These are phyloP conservation scores for Harpagus bidentatus DNA, from an alignment of 2,113 vertebrate genomes.

Conservation along the genomic window DNA sequence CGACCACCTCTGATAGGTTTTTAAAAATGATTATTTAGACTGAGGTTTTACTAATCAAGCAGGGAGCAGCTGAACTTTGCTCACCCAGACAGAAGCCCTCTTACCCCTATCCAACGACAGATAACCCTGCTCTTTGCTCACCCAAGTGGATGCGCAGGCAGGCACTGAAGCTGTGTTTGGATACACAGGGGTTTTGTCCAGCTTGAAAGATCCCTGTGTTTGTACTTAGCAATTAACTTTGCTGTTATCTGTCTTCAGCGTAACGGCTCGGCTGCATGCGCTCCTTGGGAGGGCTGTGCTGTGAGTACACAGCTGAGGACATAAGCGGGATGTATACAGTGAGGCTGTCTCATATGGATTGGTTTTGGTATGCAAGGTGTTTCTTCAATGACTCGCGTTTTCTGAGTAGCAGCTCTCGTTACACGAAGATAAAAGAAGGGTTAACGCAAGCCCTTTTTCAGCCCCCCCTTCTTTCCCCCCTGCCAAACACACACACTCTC, in stretches of 20 bases:
- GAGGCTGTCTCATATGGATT: neutral
- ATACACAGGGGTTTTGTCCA: neutral
- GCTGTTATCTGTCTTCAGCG: neutral
- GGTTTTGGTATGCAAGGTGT: neutral
- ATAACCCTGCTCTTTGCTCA: slow-evolving; percentile 31
- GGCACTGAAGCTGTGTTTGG: neutral
- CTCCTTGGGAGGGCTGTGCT: neutral
- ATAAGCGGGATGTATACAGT: neutral
- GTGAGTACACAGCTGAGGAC: neutral
- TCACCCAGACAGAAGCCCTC: slow-evolving; percentile 35
- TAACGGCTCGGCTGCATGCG: neutral
- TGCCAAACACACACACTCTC: neutral
- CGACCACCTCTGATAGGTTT: neutral
- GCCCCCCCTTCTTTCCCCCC: neutral
- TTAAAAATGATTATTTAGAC: slow-evolving; percentile 31
- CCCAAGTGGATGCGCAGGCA: neutral
- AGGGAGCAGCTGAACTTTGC: slow-evolving; percentile 34
- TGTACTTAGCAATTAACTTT: neutral
- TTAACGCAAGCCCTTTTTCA: slow-evolving; percentile 1
- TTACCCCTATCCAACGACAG: neutral
- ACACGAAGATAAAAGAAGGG: slow-evolving; percentile 18
- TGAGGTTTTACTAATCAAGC: slow-evolving; percentile 35
- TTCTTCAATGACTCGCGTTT: neutral
- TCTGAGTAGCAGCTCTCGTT: neutral
- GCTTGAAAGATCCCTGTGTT: slow-evolving; percentile 22